Percentiles rank a stretch among this genome's conserved stretches.
These are phyloP conservation scores for Sprattus sprattus DNA, from an alignment of 2,113 vertebrate genomes.

Conservation along the genomic window DNA sequence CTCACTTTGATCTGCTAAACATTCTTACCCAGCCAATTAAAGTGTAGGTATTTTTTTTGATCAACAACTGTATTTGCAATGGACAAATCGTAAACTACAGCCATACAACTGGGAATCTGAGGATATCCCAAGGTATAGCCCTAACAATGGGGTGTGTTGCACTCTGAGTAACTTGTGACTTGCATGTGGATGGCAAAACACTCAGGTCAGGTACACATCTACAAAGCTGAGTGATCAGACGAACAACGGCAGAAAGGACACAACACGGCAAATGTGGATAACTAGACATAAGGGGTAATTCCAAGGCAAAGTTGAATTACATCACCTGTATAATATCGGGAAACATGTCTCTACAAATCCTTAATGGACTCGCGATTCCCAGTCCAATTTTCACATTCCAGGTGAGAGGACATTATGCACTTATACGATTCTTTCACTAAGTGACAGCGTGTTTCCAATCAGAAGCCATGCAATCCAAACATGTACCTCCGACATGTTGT, in stretches of 20 bases:
- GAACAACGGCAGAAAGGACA: not conserved
- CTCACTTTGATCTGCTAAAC: no score
- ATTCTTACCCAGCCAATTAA: no score
- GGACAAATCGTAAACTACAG: not conserved
- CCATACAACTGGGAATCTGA: not conserved
- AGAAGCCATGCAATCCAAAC: not conserved
- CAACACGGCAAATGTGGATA: not conserved
- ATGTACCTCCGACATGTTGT: not conserved
- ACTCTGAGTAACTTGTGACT: not conserved
- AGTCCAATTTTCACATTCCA: not conserved
- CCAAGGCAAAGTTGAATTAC: not conserved
- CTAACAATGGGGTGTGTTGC: not conserved
- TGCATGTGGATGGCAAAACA: not conserved
- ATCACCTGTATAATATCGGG: not conserved
- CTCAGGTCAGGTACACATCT: not conserved
- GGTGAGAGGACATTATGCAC: not conserved
- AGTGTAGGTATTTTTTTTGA: no score
- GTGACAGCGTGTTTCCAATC: not conserved
- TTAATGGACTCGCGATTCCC: not conserved
- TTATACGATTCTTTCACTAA: not conserved
- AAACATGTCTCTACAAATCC: not conserved
- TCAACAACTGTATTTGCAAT: no score
- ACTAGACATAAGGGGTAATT: not conserved
- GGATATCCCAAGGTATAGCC: not conserved
- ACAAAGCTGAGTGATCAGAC: not conserved